Percentiles rank a stretch among this genome's conserved stretches.
Conservation (phyloP, 2,797 vertebrate genomes). For the Pipistrellus pipistrellus region DNA sequence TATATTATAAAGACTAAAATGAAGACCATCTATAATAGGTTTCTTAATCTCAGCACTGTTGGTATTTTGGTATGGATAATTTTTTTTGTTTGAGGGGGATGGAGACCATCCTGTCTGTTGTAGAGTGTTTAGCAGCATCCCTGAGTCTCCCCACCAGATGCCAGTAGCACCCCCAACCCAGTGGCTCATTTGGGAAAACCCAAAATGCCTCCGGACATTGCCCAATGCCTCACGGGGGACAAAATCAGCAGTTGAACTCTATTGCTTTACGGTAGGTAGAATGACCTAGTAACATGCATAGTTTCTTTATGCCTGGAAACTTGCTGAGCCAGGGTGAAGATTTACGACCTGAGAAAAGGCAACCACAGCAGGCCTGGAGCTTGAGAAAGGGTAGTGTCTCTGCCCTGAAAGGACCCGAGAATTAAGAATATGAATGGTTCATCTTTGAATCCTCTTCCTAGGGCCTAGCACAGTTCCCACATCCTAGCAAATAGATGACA, state of each 20-base stretch:
- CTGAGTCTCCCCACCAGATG: neutral
- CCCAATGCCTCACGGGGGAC: neutral
- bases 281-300: neutral
- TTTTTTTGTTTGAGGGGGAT: neutral
- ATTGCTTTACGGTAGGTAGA: neutral
- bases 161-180: neutral
- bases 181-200: neutral
- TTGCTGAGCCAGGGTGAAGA: slow-evolving; percentile 21
- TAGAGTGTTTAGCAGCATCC: neutral
- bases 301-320: slow-evolving; percentile 22
- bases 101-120: neutral
- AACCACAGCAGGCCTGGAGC: neutral
- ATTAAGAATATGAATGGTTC: neutral
- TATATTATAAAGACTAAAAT: neutral
- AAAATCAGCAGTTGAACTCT: neutral
- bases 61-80: neutral
- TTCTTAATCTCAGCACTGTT: neutral
- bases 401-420: neutral
- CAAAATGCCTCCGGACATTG: neutral
- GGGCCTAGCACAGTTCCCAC: neutral
- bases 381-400: slow-evolving; percentile 38
- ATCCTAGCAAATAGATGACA: neutral
- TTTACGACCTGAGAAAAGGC: slow-evolving; percentile 46
- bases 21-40: neutral
- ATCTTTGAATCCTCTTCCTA: neutral